A percentile compares a stretch with the other conserved stretches of the same genome.
Conservation (phyloP, 2,113 vertebrate genomes). For the Pterocles orientalis region DNA sequence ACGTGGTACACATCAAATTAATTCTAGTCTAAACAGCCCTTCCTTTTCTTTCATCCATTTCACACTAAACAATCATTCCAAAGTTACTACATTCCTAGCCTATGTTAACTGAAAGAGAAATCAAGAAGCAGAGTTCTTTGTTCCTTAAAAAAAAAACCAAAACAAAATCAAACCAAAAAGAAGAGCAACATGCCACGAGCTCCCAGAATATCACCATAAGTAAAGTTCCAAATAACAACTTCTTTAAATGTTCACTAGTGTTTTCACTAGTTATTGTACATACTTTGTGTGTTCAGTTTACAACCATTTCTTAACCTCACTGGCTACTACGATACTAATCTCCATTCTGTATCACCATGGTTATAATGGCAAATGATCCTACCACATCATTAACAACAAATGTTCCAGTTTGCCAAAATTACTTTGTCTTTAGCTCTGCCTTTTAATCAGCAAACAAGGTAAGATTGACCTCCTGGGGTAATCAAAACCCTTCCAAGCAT, state of each 20-base stretch:
- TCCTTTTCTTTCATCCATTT: not conserved
- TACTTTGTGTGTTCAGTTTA: not conserved
- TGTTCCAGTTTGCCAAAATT: not conserved
- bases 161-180: not conserved
- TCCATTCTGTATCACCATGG: not conserved
- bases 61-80: not conserved
- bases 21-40: not conserved
- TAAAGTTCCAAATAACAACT: not conserved
- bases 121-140: not conserved
- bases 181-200: fast-evolving
- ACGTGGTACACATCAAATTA: not conserved
- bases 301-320: not conserved
- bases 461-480: not conserved
- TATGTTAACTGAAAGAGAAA: not conserved
- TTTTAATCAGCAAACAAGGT: not conserved
- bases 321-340: not conserved
- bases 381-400: not conserved
- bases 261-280: not conserved
- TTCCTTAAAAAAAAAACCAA: not conserved
- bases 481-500: not conserved
- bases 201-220: not conserved
- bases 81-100: not conserved
- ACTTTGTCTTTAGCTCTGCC: not conserved
- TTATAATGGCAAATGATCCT: not conserved
- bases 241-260: not conserved